Percentiles rank a stretch among this genome's conserved stretches.
phyloP scores from a whole-genome alignment of 1,140 invertebrate genomes.

The Coelopa frigida region DNA sequence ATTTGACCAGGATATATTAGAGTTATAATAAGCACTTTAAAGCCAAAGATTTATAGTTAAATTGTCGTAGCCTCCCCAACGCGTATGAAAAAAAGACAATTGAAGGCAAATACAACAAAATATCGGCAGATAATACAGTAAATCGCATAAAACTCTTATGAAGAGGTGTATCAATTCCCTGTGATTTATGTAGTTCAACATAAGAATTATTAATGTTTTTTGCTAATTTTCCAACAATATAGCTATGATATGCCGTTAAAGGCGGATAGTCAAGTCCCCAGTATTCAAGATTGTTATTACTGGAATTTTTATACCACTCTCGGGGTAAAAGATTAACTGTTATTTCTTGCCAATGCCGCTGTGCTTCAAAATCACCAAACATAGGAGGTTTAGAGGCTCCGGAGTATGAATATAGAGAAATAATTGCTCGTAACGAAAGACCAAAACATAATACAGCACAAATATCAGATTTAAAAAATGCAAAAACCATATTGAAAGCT shows the following conservation, averaged over 20 bases:
- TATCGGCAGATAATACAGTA: slow-evolving; percentile 72
- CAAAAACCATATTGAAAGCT: no score
- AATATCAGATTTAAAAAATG: not conserved
- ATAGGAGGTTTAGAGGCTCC: slow-evolving; percentile 79
- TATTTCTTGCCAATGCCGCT: slow-evolving; percentile 99
- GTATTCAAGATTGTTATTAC: slow-evolving; percentile 86
- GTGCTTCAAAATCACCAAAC: slow-evolving; percentile 98
- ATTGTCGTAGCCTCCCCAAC: slow-evolving; percentile 18
- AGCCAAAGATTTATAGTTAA: slow-evolving; percentile 31
- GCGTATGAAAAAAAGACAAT: slow-evolving; percentile 42
- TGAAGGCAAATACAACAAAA: slow-evolving; percentile 71
- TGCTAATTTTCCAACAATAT: slow-evolving; percentile 66
- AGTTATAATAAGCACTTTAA: slow-evolving; percentile 21
- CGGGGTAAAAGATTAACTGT: slow-evolving; percentile 76
- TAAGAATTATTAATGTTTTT: slow-evolving; percentile 59
- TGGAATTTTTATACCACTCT: slow-evolving; percentile 82
- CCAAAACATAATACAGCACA: slow-evolving; percentile 20
- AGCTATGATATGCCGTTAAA: slow-evolving; percentile 95
- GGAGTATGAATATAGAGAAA: slow-evolving; percentile 74
- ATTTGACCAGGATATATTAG: slow-evolving; percentile 94
- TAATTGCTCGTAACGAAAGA: slow-evolving; percentile 35
- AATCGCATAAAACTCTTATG: slow-evolving; percentile 95
- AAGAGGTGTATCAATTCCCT: slow-evolving; percentile 73
- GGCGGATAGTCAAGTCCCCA: slow-evolving; percentile 99
- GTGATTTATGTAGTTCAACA: slow-evolving; percentile 69